Percentiles rank a stretch among this genome's conserved stretches.
Conservation (phyloP, 2,888 invertebrate species). For the Orgyia antiqua region DNA sequence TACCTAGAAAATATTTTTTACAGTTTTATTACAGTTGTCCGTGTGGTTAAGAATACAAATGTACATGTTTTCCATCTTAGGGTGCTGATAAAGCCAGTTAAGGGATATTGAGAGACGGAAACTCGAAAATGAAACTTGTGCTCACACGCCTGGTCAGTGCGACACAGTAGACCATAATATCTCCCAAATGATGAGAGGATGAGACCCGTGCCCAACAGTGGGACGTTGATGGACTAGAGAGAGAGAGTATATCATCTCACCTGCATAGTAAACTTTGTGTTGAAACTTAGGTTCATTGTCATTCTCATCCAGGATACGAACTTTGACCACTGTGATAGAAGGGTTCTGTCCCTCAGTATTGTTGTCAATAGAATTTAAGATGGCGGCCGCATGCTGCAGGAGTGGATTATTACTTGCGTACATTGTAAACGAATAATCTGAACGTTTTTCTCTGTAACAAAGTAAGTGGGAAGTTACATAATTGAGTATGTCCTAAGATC, state of each 20-base stretch:
- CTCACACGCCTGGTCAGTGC: too few relatives aligned
- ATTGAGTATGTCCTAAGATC: too few relatives aligned
- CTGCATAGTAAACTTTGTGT: slow-evolving; percentile 81
- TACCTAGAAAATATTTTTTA: slow-evolving; percentile 60
- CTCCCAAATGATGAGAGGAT: too few relatives aligned
- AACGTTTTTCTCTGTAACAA: slow-evolving; percentile 81
- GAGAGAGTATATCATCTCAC: slow-evolving; percentile 45
- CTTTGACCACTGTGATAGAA: slow-evolving; percentile 83
- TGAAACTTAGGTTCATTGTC: slow-evolving; percentile 90
- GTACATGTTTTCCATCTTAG: background rate
- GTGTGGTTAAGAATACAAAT: too few relatives aligned
- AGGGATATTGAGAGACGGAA: too few relatives aligned
- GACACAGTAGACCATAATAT: too few relatives aligned
- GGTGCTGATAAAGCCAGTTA: too few relatives aligned
- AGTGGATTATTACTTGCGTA: slow-evolving; percentile 91
- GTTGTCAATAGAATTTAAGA: slow-evolving; percentile 60
- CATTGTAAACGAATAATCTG: slow-evolving; percentile 86
- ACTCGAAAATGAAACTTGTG: too few relatives aligned
- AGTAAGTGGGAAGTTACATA: too few relatives aligned
- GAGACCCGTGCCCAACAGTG: too few relatives aligned
- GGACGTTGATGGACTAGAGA: too few relatives aligned
- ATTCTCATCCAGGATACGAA: slow-evolving; percentile 88
- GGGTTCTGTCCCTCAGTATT: slow-evolving; percentile 74
- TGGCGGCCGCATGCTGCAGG: slow-evolving; percentile 73
- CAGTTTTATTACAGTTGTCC: too few relatives aligned